Evolutionary conservation across 2,888 invertebrate genomes (phyloP).

Genomic region (Shargacucullia verbasci): DNA sequence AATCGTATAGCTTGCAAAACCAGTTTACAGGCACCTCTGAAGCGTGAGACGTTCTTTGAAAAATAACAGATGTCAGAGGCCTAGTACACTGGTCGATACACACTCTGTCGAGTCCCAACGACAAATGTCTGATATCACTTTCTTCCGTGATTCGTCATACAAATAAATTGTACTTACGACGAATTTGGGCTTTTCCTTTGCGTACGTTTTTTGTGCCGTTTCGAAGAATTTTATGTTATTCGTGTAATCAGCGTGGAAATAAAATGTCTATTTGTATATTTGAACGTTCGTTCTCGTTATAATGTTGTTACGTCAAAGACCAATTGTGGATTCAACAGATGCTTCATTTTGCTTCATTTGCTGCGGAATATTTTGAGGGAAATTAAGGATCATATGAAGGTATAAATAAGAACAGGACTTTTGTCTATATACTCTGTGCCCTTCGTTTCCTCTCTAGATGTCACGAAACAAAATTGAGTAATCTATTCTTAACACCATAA

Average conservation of each 20-base stretch:
- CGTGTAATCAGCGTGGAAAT: slow-evolving; percentile 40
- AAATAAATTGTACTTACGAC: slow-evolving; percentile 52
- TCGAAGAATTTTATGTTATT: slow-evolving; percentile 35
- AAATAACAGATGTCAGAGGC: slow-evolving; percentile 2
- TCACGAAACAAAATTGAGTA: no score
- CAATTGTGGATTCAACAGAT: slow-evolving; percentile 42
- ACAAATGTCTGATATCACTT: slow-evolving; percentile 55
- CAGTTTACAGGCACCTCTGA: slow-evolving; percentile 28
- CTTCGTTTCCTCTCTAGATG: no score
- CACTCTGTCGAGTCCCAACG: slow-evolving; percentile 11
- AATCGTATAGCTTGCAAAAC: slow-evolving; percentile 41
- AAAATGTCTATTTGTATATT: slow-evolving; percentile 16
- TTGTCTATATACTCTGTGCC: no score
- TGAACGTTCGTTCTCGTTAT: slow-evolving; percentile 29
- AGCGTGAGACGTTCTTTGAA: slow-evolving; percentile 10
- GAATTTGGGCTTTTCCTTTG: slow-evolving; percentile 50
- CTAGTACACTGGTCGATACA: slow-evolving; percentile 21
- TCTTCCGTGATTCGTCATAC: slow-evolving; percentile 50
- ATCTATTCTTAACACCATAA: no score
- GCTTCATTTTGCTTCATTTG: slow-evolving; percentile 1
- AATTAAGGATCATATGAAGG: slow-evolving; percentile 1
- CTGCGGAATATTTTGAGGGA: slow-evolving; percentile 5
- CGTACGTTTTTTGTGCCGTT: slow-evolving; percentile 34
- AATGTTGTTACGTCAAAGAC: slow-evolving; percentile 33
- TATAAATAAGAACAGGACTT: no score